Conservation (phyloP, 1,140 invertebrate species). For the Diorhabda elongata region DNA sequence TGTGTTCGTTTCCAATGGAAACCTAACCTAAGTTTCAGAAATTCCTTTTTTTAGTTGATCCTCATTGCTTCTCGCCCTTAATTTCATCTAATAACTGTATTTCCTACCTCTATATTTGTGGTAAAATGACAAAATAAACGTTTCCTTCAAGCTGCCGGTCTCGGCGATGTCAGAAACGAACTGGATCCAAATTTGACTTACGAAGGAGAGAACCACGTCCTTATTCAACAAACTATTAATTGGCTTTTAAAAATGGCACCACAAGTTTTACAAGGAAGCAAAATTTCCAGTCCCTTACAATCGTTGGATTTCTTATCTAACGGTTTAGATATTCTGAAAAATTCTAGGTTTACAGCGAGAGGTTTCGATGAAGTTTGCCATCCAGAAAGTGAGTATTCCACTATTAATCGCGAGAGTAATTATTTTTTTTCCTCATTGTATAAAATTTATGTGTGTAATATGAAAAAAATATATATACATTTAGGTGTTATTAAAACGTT, state of each 20-base stretch:
- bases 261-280: slow-evolving; percentile 48
- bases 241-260: slow-evolving; percentile 71
- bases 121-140: too few species aligned
- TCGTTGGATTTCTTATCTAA: slow-evolving; percentile 62
- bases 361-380: slow-evolving; percentile 50
- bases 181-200: slow-evolving; percentile 92
- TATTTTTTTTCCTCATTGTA: too few species aligned
- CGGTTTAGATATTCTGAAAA: slow-evolving; percentile 51
- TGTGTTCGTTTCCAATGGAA: too few species aligned
- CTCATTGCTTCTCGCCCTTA: too few species aligned
- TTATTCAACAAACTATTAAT: slow-evolving; percentile 92
- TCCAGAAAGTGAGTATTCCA: slow-evolving; percentile 55
- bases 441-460: too few species aligned
- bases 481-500: slow-evolving; percentile 69
- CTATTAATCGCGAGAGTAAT: not conserved
- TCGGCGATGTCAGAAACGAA: slow-evolving; percentile 80
- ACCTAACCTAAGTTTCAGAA: too few species aligned
- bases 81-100: too few species aligned
- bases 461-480: slow-evolving; percentile 24
- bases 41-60: too few species aligned
- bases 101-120: too few species aligned
- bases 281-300: slow-evolving; percentile 55
- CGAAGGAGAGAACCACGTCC: slow-evolving; percentile 94
- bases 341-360: slow-evolving; percentile 49
- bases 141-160: slow-evolving; percentile 57